Evolutionary conservation across 1,140 invertebrate species (phyloP).

Genomic region (Drosophila kanapiae): DNA sequence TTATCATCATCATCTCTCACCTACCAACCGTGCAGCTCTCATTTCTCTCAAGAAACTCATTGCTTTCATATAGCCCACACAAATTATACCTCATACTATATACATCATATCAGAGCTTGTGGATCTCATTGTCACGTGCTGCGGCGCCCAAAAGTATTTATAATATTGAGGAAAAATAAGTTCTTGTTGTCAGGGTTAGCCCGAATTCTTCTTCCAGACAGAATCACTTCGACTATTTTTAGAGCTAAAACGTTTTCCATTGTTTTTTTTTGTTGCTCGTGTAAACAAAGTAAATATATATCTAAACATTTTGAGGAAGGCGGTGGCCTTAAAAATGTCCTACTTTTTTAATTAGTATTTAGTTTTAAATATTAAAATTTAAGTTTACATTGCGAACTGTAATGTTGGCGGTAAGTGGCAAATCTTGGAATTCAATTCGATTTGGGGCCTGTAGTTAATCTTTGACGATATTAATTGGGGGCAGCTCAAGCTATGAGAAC

Average conservation of each 20-base stretch:
- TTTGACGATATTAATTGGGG: conserved; percentile 39
- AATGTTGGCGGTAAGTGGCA: conserved; percentile 81
- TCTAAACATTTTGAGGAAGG: conserved; percentile 16
- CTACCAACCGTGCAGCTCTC: conserved; percentile 62
- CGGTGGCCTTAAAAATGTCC: conserved; percentile 23
- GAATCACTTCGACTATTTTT: conserved; percentile 30
- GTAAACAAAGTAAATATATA: conserved; percentile 28
- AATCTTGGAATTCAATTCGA: conserved; percentile 43
- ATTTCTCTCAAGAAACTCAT: conserved; percentile 32
- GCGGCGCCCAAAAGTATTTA: conserved; percentile 31
- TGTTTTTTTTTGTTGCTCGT: conserved; percentile 19
- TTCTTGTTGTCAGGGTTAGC: conserved; percentile 78
- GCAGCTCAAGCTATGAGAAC: conserved; percentile 73
- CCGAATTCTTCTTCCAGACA: conserved; percentile 48
- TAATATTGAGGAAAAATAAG: conserved; percentile 58
- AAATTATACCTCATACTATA: conserved; percentile 16
- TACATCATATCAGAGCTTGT: conserved; percentile 15
- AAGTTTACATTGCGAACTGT: conserved; percentile 81
- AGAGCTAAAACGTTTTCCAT: conserved; percentile 11
- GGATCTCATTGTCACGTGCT: conserved; percentile 65
- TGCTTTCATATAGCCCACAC: conserved; percentile 16
- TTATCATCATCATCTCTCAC: conserved; percentile 44
- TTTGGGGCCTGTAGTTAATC: conserved; percentile 42
- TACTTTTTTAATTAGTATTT: conserved; percentile 15
- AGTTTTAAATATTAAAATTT: conserved; percentile 49